phyloP scores from a whole-genome alignment of 2,113 vertebrate species.

The Glareola pratincola region DNA sequence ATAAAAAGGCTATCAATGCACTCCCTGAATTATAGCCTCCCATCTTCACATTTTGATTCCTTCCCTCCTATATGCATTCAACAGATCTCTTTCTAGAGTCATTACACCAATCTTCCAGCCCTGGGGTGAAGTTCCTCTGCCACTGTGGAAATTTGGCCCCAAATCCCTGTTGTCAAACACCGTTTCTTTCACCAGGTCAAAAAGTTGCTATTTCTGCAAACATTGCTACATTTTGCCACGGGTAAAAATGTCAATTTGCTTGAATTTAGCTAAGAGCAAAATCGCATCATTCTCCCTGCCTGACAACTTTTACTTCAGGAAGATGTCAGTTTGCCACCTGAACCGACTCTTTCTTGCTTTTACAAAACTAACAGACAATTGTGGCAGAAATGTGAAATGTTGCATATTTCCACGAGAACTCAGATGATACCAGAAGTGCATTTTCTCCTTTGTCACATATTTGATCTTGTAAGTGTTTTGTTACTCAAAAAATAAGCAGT shows the following conservation, averaged over 20 bases:
- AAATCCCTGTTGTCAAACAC: not conserved
- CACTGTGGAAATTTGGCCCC: not conserved
- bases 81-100: not conserved
- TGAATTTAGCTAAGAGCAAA: conserved; percentile 56
- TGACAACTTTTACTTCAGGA: not conserved
- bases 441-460: not conserved
- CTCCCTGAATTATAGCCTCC: not conserved
- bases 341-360: not conserved
- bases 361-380: not conserved
- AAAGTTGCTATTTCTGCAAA: not conserved
- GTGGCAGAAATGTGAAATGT: not conserved
- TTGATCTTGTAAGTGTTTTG: not conserved
- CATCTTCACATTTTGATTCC: not conserved
- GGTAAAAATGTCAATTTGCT: conserved; percentile 44
- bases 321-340: not conserved
- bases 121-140: not conserved
- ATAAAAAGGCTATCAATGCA: not conserved
- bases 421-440: not conserved
- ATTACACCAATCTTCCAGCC: not conserved
- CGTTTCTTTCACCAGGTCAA: not conserved
- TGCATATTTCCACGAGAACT: not conserved
- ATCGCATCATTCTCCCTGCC: not conserved
- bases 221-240: not conserved
- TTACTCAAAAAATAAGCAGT: not conserved
- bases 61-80: not conserved